A percentile compares a stretch with the other conserved stretches of the same genome.
Evolutionary conservation across 2,888 invertebrate species (phyloP).

Genomic region (Acrocera orbiculus): DNA sequence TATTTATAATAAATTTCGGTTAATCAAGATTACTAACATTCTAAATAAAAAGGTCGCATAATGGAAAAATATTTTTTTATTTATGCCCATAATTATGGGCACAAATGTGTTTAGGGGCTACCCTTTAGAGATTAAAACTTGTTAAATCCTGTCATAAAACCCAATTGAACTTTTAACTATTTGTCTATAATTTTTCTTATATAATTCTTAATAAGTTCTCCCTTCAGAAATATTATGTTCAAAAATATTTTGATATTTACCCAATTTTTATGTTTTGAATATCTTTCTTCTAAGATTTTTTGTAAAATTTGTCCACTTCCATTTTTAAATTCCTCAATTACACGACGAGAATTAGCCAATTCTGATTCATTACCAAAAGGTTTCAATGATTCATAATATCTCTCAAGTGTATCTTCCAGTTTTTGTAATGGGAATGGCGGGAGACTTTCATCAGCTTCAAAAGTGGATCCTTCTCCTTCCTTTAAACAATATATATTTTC

Average conservation of each 20-base stretch:
- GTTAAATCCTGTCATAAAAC: too few species aligned
- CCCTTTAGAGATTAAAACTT: too few species aligned
- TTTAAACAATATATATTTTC: constrained; percentile 21
- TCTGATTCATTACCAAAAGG: constrained; percentile 33
- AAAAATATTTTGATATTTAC: constrained; percentile 13
- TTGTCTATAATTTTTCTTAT: too few species aligned
- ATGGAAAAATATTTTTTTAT: too few species aligned
- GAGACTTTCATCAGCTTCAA: constrained; percentile 33
- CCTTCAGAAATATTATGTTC: too few species aligned
- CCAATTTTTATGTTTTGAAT: constrained; percentile 36
- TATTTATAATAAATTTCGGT: too few species aligned
- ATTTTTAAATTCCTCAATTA: constrained; percentile 33
- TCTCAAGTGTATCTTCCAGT: constrained; percentile 33
- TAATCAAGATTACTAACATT: too few species aligned
- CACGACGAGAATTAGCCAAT: constrained; percentile 26
- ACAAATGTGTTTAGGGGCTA: too few species aligned
- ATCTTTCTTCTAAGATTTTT: constrained; percentile 28
- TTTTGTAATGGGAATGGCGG: constrained; percentile 37
- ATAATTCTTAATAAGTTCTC: neutral
- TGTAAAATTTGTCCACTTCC: constrained; percentile 35
- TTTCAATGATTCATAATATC: constrained; percentile 35
- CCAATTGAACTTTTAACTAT: too few species aligned
- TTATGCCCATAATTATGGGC: too few species aligned
- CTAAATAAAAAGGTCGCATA: too few species aligned
- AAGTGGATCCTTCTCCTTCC: constrained; percentile 28